phyloP scores from a whole-genome alignment of 2,888 invertebrate genomes.

The Venustoraphidia nigricollis region DNA sequence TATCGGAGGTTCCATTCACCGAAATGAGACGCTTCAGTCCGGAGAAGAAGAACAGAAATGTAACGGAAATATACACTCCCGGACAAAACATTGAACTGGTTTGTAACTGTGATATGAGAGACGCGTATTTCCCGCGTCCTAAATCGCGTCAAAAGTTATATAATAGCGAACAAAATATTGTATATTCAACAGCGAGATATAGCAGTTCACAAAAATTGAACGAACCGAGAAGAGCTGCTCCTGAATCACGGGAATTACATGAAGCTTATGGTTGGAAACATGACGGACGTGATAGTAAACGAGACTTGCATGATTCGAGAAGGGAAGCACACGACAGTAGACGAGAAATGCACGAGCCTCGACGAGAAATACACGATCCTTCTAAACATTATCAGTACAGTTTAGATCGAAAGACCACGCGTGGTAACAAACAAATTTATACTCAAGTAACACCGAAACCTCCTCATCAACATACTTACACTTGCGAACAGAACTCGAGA shows the following conservation, averaged over 20 bases:
- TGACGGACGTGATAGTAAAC: too few species aligned
- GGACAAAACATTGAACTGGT: slow-evolving; percentile 3
- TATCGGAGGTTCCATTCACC: background rate
- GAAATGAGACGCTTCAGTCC: background rate
- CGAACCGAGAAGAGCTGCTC: too few species aligned
- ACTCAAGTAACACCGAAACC: background rate
- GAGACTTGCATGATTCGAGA: too few species aligned
- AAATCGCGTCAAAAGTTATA: slow-evolving; percentile 2
- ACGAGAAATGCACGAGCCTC: too few species aligned
- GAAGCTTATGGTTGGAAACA: too few species aligned
- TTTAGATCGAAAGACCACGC: slow-evolving; percentile 3
- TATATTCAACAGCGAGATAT: background rate
- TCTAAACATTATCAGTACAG: background rate
- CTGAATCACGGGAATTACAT: too few species aligned
- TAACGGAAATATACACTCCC: background rate
- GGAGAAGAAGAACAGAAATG: background rate
- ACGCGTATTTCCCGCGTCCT: slow-evolving; percentile 3
- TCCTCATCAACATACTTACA: slow-evolving; percentile 25
- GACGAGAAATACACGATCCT: too few species aligned
- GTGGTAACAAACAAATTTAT: background rate
- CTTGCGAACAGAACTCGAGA: slow-evolving; percentile 33
- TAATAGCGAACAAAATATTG: slow-evolving; percentile 5
- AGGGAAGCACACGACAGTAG: too few species aligned
- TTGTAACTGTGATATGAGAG: slow-evolving; percentile 5
- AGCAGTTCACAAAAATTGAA: background rate